Evolutionary conservation across 2,888 invertebrate genomes (phyloP), one percentile per base, ranked within the genome.

Genomic region (Lamellibrachia columna): DNA sequence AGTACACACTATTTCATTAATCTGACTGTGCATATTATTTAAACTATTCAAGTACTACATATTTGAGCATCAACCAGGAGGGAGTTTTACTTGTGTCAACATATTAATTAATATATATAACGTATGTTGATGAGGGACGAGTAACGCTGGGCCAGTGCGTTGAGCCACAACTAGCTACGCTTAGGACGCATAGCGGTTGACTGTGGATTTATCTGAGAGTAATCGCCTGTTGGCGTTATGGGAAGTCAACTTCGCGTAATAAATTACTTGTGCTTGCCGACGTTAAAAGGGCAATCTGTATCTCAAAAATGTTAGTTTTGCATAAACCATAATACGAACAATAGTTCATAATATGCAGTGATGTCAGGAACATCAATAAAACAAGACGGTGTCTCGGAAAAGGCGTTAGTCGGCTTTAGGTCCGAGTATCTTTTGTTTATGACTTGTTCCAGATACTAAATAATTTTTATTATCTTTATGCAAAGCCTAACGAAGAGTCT

Each of bases 221-320:
- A 75, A 55, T 55, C n/a, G 11, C n/a, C 8, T 58, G 55, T 75
- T 7, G 7, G 15, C 53, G 22, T 90, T 93, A 52, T 92, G 8
- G 22, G 28, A 52, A 58, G 52, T 53, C 28, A 8, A 9, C 11
- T 52, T 15, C 91, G 94, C 22, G 75, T 75, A 75, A 75, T 75
- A 75, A 40, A 40, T 40, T 15, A 75, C 22, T 75, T 75, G 75
- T 22, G 93, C 96, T 99, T 99, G 99, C 99, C 99, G 96, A 75
- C 75, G 75, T n/a, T 75, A 75, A 75, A 3, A 15, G 75, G 75
- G 4, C 75, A 75, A 75, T 75, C n/a, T 75, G 3, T 75, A 75
- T 75, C 22, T 15, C n/a, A 75, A 22, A 75, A 75, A 75, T 75
- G 75, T 75, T 75, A 15, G 2, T 75, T 75, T 75, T 22, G 22